phyloP scores from a whole-genome alignment of 2,113 vertebrate species.

The Cochlearius cochlearius region DNA sequence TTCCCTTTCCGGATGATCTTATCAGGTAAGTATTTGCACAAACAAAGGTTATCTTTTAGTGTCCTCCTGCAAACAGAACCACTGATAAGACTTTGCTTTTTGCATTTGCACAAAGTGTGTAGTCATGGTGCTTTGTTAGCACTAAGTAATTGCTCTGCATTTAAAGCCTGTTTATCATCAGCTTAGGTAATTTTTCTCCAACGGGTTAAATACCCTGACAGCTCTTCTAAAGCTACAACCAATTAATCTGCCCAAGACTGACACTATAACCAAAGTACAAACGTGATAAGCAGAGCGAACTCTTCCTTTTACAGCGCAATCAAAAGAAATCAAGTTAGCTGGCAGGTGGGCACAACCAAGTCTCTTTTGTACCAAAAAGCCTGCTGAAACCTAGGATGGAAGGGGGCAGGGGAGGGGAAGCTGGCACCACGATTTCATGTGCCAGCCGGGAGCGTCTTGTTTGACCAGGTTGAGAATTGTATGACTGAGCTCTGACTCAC shows the following conservation, averaged over 20 bases:
- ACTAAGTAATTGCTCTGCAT: conserved; percentile 60
- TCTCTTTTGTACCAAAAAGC: conserved; percentile 10
- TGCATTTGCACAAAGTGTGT: conserved; percentile 44
- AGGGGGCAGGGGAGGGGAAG: background rate
- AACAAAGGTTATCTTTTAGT: conserved; percentile 65
- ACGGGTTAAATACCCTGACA: conserved; percentile 47
- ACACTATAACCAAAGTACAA: conserved; percentile 59
- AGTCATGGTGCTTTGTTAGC: conserved; percentile 66
- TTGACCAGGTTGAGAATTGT: background rate
- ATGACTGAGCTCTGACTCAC: conserved; percentile 21
- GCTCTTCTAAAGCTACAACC: conserved; percentile 38
- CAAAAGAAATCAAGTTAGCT: conserved; percentile 20
- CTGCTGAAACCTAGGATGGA: background rate
- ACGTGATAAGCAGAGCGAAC: conserved; percentile 40
- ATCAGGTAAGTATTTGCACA: conserved; percentile 61
- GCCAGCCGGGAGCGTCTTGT: background rate
- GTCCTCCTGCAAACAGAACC: conserved; percentile 48
- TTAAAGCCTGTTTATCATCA: conserved; percentile 57
- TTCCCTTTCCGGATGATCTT: conserved; percentile 23
- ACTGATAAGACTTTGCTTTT: conserved; percentile 41
- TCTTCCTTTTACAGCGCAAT: background rate
- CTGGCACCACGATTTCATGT: background rate
- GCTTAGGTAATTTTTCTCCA: conserved; percentile 53
- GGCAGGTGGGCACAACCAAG: conserved; percentile 9
- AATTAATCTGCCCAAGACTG: conserved; percentile 54